Evolutionary conservation across 1,140 invertebrate species (phyloP).

Genomic region (Micrasema longulum): DNA sequence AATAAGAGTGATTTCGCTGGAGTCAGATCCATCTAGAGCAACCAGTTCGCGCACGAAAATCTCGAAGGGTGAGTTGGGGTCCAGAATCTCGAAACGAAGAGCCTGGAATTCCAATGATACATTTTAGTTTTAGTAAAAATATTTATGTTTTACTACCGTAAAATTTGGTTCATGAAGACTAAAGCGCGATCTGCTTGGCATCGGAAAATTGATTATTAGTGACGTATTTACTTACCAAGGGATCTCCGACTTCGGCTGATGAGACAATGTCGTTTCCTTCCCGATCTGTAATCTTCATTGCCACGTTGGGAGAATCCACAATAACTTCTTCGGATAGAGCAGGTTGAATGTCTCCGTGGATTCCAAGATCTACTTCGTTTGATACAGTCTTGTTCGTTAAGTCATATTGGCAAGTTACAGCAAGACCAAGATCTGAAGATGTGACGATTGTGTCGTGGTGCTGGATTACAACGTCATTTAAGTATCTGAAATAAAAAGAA

Average conservation of each 20-base stretch:
- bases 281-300: conserved; percentile 93
- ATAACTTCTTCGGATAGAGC: conserved; percentile 85
- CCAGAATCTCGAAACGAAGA: conserved; percentile 91
- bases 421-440: conserved; percentile 90
- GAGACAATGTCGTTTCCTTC: conserved; percentile 82
- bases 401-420: conserved; percentile 93
- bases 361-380: conserved; percentile 90
- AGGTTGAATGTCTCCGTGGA: conserved; percentile 86
- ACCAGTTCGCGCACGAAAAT: conserved; percentile 94
- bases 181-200: background rate
- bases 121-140: background rate
- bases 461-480: conserved; percentile 92
- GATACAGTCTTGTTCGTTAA: conserved; percentile 93
- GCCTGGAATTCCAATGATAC: conserved; percentile 63
- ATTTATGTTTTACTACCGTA: background rate
- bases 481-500: conserved; percentile 67
- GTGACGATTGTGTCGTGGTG: conserved; percentile 96
- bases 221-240: conserved; percentile 67
- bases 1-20: conserved; percentile 91
- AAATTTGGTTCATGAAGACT: too few relatives aligned
- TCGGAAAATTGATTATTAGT: background rate
- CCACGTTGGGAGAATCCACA: conserved; percentile 92
- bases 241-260: conserved; percentile 90
- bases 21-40: conserved; percentile 93
- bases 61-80: conserved; percentile 92